Conservation (phyloP, 1,140 invertebrate species). For the Drosophila pruinosa region DNA sequence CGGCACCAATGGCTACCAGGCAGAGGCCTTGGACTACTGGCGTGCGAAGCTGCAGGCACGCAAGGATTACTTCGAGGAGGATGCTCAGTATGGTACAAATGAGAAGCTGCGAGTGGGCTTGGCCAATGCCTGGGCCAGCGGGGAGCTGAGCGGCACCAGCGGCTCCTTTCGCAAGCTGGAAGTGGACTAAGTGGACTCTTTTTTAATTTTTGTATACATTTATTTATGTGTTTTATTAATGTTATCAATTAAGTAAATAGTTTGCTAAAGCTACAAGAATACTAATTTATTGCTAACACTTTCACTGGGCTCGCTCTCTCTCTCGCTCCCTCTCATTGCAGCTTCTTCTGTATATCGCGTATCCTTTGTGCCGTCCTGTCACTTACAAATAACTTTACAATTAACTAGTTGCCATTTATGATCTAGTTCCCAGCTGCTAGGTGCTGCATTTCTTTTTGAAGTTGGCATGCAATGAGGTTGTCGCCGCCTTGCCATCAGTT, state of each 20-base stretch:
- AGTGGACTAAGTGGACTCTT: conserved; percentile 47
- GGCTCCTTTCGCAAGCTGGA: conserved; percentile 84
- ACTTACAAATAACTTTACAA: conserved; percentile 61
- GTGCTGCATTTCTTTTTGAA: conserved; percentile 79
- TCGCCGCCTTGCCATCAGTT: not conserved
- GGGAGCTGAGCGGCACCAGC: conserved; percentile 63
- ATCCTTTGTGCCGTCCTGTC: conserved; percentile 49
- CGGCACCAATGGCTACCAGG: conserved; percentile 83
- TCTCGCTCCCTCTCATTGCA: not conserved
- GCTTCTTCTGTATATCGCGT: conserved; percentile 57
- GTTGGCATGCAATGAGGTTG: conserved; percentile 58
- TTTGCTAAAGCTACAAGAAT: conserved; percentile 56
- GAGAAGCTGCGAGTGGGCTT: conserved; percentile 83
- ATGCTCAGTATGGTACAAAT: conserved; percentile 84
- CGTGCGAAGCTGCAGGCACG: conserved; percentile 83
- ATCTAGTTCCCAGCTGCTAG: conserved; percentile 43
- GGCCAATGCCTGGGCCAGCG: conserved; percentile 56
- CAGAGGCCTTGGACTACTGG: conserved; percentile 84
- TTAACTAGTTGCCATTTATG: conserved; percentile 36
- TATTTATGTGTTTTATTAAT: conserved; percentile 32
- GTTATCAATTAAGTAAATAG: conserved; percentile 57
- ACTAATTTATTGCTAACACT: conserved; percentile 49
- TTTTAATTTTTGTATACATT: conserved; percentile 26
- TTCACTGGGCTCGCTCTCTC: conserved; percentile 46
- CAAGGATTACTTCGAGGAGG: conserved; percentile 83